Evolutionary conservation across 2,888 invertebrate genomes (phyloP), one percentile per base, ranked within the genome.

Genomic region (Lithodes maja): DNA sequence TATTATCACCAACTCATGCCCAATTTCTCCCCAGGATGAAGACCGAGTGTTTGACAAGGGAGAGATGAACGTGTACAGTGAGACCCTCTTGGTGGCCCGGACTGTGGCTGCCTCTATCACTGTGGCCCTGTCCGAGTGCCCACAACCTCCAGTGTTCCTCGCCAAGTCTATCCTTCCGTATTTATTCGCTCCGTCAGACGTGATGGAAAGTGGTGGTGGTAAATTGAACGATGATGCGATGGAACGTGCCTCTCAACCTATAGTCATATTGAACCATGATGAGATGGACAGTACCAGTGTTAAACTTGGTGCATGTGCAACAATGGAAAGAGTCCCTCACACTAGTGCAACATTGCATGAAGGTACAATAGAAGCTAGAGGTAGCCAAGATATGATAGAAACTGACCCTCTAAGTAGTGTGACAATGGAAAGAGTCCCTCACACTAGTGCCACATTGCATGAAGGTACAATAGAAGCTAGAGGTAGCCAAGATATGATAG

Each of bases 31-130:
- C 7, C 84, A 92, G 90, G 93, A 94, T 78, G 94, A 95, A 94
- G 95, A 94, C 81, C 94, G 95, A 92, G 95, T 96, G 0, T 96
- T 96, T 93, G 96, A 96, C 92, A 95, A 95, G 92, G 95, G 95
- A 90, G 96, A 96, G 92, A 94, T 94, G 90, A 96, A 96, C 93
- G 94, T 94, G 75, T 95, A 94, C 92, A 93, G 95, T 77, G 96
- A 96, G 93, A 95, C 95, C 88, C 93, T 94, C 0, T 82, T 91
- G 3, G 79, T 93, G 50, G 92, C 92, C 55, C 83, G 87, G 50
- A 77, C 86, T 49, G 81, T 79, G 49, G 55, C 79, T 2, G 77
- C 68, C 15, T 77, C 85, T 33, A 69, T 90, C 5, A 33, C 85
- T 53, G 52, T 12, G 9, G 74, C 55, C 9, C 79, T 87, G 9